Percentiles rank a stretch among this genome's conserved stretches.
phyloP scores from a whole-genome alignment of 2,797 vertebrate genomes.

The Dipus sagitta region DNA sequence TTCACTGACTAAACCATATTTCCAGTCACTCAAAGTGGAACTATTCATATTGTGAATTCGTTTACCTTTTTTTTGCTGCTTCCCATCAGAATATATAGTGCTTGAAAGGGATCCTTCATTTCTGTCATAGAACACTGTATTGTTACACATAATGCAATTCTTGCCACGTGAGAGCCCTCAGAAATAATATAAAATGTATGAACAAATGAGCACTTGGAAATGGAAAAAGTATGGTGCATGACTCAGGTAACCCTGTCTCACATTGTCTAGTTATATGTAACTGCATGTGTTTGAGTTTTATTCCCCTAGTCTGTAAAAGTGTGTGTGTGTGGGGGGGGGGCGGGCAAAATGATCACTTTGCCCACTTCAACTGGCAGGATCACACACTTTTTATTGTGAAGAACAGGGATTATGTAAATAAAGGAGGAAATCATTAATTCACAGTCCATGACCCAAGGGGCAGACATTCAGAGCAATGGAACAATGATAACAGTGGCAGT shows the following conservation, averaged over 20 bases:
- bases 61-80: neutral
- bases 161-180: neutral
- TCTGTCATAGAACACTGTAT: neutral
- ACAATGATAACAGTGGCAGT: neutral
- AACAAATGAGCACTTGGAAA: neutral
- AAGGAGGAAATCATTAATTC: slow-evolving; percentile 32
- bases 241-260: neutral
- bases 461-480: neutral
- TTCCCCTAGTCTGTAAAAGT: slow-evolving; percentile 4
- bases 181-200: neutral
- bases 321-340: neutral
- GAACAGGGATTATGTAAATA: neutral
- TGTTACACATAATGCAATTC: neutral
- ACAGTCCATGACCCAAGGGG: neutral
- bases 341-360: neutral
- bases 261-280: neutral
- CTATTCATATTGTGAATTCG: slow-evolving; percentile 1
- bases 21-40: neutral
- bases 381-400: slow-evolving; percentile 24
- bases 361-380: neutral
- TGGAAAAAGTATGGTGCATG: neutral
- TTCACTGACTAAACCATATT: too few species aligned
- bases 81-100: neutral
- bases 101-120: neutral
- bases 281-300: neutral